Conservation (phyloP, 2,888 invertebrate genomes). For the Saturnia pavonia region DNA sequence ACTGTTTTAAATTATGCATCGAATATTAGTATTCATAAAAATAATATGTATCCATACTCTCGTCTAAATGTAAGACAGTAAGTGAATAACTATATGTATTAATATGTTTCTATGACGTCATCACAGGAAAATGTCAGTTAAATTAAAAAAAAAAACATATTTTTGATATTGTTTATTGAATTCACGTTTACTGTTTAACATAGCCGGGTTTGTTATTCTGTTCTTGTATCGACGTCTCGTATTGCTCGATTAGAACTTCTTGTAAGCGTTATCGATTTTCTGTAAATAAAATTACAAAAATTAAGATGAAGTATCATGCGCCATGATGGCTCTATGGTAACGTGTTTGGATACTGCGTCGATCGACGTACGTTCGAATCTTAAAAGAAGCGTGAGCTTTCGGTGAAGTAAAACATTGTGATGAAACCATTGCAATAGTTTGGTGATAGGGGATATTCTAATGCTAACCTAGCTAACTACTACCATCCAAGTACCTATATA, state of each 20-base stretch:
- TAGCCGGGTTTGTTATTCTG: neutral
- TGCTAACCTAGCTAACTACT: neutral
- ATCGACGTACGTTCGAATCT: neutral
- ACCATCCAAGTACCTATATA: too few relatives aligned
- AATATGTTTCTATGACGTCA: too few relatives aligned
- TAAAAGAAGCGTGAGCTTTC: neutral
- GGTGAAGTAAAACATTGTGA: neutral
- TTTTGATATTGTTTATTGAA: neutral
- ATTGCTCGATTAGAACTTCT: neutral
- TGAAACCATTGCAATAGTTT: neutral
- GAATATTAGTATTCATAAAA: too few relatives aligned
- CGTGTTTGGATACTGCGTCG: neutral
- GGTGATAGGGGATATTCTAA: neutral
- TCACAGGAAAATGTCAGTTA: neutral
- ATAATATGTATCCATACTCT: too few relatives aligned
- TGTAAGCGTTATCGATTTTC: neutral
- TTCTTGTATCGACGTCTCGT: neutral
- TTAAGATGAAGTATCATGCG: neutral
- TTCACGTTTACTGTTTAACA: neutral
- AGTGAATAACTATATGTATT: too few relatives aligned
- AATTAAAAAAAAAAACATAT: neutral
- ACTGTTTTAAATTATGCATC: too few relatives aligned
- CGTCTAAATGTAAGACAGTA: too few relatives aligned
- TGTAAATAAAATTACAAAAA: neutral
- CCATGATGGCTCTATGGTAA: neutral